Evolutionary conservation across 2,888 invertebrate species (phyloP), one percentile per base, ranked within the genome.

Genomic region (Halictus quadricinctus): DNA sequence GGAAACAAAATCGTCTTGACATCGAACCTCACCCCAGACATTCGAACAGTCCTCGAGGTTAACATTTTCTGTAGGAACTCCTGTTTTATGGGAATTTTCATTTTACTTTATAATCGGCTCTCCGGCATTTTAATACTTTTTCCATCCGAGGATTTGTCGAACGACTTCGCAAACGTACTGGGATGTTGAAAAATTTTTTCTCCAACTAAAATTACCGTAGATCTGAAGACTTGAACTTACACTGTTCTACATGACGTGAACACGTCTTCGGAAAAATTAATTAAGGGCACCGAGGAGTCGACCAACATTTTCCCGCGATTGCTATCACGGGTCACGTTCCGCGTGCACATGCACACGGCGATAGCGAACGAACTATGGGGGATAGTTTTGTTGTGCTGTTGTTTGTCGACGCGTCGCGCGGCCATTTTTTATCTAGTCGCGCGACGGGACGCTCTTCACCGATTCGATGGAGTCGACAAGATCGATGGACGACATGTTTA

Each of bases 1-100:
- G 82, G 81, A 86, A 81, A 84, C 86, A 79, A 85, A 87, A 88
- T 87, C 88, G 84, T 85, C 87, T 86, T 82, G 83, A 80, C 89
- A 81, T 83, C 84, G 81, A 73, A 25, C 48, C 69, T 78, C 75
- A n/a, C 60, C 76, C 76, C 60, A 58, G 69, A 76, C 76, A 48
- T 54, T 70, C 66, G 78, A 84, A 79, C 79, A 80, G 88, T 87
- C 81, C 80, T 79, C 69, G 69, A 86, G 75, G 78, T 85, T 84
- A 85, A 89, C 82, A 88, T 85, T 81, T 79, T 1, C 36, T 36
- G 60, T 54, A 60, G 25, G 25, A 60, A 60, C 25, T n/a, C 25
- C 25, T 13, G 25, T 21, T 13, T 60, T 8, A 54, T 8, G 21
- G 21, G 54, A 10, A 54, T 8, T 21, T 8, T 8, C 21, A 54